Percentiles rank a stretch among this genome's conserved stretches.
These are phyloP conservation scores for Habroteleia sp. DNA, from an alignment of 2,888 invertebrate genomes.

Conservation along the genomic window DNA sequence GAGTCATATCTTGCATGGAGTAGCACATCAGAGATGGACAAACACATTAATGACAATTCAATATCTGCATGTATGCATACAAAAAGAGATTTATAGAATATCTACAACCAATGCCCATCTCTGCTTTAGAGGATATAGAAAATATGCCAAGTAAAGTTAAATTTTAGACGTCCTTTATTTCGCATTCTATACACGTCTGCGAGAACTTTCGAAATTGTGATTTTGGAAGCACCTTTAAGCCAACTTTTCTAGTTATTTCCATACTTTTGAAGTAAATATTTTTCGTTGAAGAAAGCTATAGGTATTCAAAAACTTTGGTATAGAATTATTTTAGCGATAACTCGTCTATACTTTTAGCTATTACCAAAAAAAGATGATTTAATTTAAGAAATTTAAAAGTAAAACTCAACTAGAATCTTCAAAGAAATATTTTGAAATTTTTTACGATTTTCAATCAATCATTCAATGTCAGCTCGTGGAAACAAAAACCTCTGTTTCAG, in stretches of 20 bases:
- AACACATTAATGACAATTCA: slow-evolving; percentile 22
- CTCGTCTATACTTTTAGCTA: slow-evolving; percentile 48
- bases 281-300: slow-evolving; percentile 51
- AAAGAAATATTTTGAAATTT: slow-evolving; percentile 59
- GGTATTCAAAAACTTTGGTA: slow-evolving; percentile 26
- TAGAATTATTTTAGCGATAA: slow-evolving; percentile 40
- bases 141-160: slow-evolving; percentile 56
- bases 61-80: slow-evolving; percentile 26
- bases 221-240: slow-evolving; percentile 63
- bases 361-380: slow-evolving; percentile 18
- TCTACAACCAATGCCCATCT: slow-evolving; percentile 43
- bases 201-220: slow-evolving; percentile 56
- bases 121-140: slow-evolving; percentile 41
- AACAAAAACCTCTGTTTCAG: slow-evolving; percentile 3
- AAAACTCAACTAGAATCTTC: slow-evolving; percentile 41
- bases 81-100: slow-evolving; percentile 28
- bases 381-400: slow-evolving; percentile 6
- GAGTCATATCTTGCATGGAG: slow-evolving; percentile 45
- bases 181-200: slow-evolving; percentile 59
- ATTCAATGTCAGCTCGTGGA: slow-evolving; percentile 10
- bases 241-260: slow-evolving; percentile 60
- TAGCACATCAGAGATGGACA: slow-evolving; percentile 43
- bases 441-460: slow-evolving; percentile 59
- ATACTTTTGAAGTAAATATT: slow-evolving; percentile 47
- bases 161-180: slow-evolving; percentile 63